These are phyloP conservation scores for Archips crataeganus DNA, from an alignment of 2,888 invertebrate species.

Conservation along the genomic window DNA sequence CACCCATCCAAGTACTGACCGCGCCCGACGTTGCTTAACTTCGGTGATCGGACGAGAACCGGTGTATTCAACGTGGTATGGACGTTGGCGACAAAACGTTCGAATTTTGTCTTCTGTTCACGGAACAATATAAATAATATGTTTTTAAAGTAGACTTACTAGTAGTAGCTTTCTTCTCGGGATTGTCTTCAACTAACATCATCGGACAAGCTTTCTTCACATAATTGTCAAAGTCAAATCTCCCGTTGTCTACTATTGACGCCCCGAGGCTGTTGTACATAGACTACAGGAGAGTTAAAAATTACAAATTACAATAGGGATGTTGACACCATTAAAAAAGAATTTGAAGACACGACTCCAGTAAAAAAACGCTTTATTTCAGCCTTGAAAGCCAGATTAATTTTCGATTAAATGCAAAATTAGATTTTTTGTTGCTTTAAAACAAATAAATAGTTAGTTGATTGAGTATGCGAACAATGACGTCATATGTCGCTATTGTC, in stretches of 20 bases:
- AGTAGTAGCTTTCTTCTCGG: conserved; percentile 87
- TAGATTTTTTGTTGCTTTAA: no score
- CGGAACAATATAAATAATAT: not conserved
- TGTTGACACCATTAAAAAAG: no score
- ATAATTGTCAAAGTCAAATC: conserved; percentile 91
- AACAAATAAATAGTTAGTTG: no score
- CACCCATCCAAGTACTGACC: conserved; percentile 53
- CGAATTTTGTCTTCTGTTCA: not conserved
- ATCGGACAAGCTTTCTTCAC: conserved; percentile 91
- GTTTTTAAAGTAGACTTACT: conserved; percentile 64
- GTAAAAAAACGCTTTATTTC: no score
- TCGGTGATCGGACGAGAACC: conserved; percentile 55
- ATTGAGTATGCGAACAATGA: no score
- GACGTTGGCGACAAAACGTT: conserved; percentile 43
- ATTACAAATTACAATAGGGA: not conserved
- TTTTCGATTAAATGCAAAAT: no score
- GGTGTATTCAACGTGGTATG: conserved; percentile 50
- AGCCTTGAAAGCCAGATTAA: no score
- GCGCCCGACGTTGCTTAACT: conserved; percentile 53
- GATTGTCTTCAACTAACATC: conserved; percentile 88
- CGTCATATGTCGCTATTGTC: no score
- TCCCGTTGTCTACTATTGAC: conserved; percentile 88
- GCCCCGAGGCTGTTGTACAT: conserved; percentile 95
- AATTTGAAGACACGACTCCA: no score
- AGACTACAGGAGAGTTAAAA: conserved; percentile 79